Evolutionary conservation across 1,140 invertebrate genomes (phyloP).

Genomic region (Cryptotermes secundus): DNA sequence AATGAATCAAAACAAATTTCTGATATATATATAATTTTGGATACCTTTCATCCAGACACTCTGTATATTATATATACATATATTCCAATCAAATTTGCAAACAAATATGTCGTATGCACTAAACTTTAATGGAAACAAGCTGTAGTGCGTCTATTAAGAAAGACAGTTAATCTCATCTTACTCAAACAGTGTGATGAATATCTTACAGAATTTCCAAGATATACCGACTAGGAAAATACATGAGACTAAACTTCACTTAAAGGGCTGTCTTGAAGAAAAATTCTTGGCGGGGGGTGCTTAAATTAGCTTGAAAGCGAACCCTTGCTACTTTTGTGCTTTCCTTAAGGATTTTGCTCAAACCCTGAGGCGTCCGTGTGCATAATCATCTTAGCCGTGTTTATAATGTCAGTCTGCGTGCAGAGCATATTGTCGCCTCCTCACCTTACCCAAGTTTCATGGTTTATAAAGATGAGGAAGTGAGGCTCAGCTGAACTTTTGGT

Average conservation of each 20-base stretch:
- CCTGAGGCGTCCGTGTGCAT: neutral
- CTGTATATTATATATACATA: too few species aligned
- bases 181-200: too few species aligned
- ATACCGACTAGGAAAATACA: neutral
- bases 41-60: too few species aligned
- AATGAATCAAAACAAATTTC: too few species aligned
- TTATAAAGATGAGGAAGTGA: neutral
- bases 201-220: too few species aligned
- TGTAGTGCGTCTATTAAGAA: too few species aligned
- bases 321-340: neutral
- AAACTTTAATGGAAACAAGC: too few species aligned
- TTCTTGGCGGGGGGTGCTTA: neutral
- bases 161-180: too few species aligned
- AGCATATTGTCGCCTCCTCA: neutral
- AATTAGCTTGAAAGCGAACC: constrained; percentile 12
- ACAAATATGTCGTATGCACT: too few species aligned
- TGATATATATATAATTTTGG: too few species aligned
- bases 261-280: neutral
- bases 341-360: neutral
- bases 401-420: neutral
- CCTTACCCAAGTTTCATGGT: neutral
- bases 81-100: too few species aligned
- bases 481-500: neutral
- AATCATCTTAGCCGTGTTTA: constrained; percentile 10
- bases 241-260: neutral